These are phyloP conservation scores for Ligdia adustata DNA, from an alignment of 2,888 invertebrate genomes.

Conservation along the genomic window DNA sequence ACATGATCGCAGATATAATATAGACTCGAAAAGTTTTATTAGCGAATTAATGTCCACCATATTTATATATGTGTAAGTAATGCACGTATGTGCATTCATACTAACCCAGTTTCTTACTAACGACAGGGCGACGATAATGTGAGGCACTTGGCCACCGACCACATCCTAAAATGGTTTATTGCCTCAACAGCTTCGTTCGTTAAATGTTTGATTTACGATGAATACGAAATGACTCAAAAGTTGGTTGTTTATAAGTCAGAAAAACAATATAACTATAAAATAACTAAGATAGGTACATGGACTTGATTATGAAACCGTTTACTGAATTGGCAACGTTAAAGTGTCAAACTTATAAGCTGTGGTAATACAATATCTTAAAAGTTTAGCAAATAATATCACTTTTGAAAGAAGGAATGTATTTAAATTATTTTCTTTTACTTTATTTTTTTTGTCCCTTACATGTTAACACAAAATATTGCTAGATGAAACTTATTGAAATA, in stretches of 20 bases:
- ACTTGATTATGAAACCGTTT: neutral
- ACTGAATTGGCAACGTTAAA: too few relatives aligned
- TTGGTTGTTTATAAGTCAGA: slow-evolving; percentile 32
- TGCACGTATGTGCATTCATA: slow-evolving; percentile 26
- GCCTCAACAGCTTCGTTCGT: slow-evolving; percentile 62
- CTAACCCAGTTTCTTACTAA: slow-evolving; percentile 38
- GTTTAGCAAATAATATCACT: too few relatives aligned
- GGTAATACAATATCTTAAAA: too few relatives aligned
- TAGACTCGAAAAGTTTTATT: too few relatives aligned
- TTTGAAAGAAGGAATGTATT: too few relatives aligned
- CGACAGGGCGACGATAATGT: slow-evolving; percentile 44
- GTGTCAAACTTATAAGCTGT: too few relatives aligned
- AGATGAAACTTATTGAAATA: too few relatives aligned
- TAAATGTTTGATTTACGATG: slow-evolving; percentile 70
- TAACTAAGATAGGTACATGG: neutral
- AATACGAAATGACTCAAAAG: slow-evolving; percentile 51
- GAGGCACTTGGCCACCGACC: slow-evolving; percentile 50
- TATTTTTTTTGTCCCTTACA: too few relatives aligned
- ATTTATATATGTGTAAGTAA: neutral
- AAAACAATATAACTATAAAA: slow-evolving; percentile 25
- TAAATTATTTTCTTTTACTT: too few relatives aligned
- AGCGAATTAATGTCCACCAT: too few relatives aligned
- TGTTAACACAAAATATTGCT: too few relatives aligned
- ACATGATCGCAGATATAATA: too few relatives aligned
- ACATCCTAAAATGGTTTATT: slow-evolving; percentile 63